A percentile compares a stretch with the other conserved stretches of the same genome.
Evolutionary conservation across 1,140 invertebrate genomes (phyloP).

Genomic region (Lepidurus packardi): DNA sequence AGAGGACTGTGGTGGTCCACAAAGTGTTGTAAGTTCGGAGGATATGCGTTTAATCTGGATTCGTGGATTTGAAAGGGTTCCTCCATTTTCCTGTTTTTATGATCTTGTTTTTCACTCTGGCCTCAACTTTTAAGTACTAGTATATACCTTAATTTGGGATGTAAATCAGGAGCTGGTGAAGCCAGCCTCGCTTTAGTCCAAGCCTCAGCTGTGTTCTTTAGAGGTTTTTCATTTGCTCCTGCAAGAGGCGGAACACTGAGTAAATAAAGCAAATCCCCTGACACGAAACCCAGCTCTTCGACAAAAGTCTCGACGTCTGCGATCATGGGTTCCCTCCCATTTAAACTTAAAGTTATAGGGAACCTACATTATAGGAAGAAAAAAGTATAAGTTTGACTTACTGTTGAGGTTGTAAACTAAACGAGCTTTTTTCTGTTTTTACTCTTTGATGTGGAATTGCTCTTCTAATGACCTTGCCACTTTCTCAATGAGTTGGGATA

Average conservation of each 20-base stretch:
- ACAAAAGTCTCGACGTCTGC: not conserved
- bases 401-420: not conserved
- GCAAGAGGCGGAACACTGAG: not conserved
- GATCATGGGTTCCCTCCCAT: not conserved
- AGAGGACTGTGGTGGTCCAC: not conserved
- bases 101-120: not conserved
- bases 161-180: not conserved
- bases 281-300: not conserved
- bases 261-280: not conserved
- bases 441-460: not conserved
- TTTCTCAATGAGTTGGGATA: not conserved
- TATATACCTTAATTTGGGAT: not conserved
- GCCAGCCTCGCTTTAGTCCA: not conserved
- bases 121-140: not conserved
- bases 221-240: not conserved
- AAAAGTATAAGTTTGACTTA: not conserved
- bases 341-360: not conserved
- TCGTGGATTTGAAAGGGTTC: not conserved
- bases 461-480: not conserved
- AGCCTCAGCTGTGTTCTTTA: not conserved
- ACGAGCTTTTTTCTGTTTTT: not conserved
- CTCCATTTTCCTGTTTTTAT: not conserved
- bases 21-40: not conserved
- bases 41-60: slow-evolving; percentile 4
- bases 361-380: not conserved